Percentiles rank a stretch among this genome's conserved stretches.
These are phyloP conservation scores for Myripristis murdjan DNA, from an alignment of 2,797 vertebrate genomes.

Conservation along the genomic window DNA sequence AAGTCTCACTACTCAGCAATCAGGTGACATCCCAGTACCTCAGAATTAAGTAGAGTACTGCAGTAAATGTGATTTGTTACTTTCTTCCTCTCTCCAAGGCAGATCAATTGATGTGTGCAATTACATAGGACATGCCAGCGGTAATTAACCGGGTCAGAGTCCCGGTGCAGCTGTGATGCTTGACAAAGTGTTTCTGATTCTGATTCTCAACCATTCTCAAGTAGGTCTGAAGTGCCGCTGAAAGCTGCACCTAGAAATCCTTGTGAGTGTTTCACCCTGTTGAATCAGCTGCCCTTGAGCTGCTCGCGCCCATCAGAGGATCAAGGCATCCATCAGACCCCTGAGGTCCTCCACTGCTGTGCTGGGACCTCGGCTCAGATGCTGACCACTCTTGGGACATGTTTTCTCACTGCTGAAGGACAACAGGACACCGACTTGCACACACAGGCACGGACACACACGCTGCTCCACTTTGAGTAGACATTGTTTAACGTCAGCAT, in stretches of 20 bases:
- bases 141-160: no score
- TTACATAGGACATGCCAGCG: no score
- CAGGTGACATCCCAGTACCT: no score
- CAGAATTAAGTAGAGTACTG: no score
- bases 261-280: not conserved
- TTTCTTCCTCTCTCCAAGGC: no score
- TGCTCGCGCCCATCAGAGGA: constrained; percentile 1
- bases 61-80: no score
- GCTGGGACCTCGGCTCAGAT: constrained; percentile 14
- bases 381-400: constrained; percentile 16
- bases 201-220: not conserved
- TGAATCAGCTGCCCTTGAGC: constrained; percentile 1
- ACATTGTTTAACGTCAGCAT: constrained; percentile 64
- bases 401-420: constrained; percentile 24
- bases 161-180: no score
- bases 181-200: no score
- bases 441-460: not conserved
- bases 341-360: constrained; percentile 1
- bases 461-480: constrained; percentile 23
- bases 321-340: constrained; percentile 13
- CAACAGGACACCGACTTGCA: constrained; percentile 19
- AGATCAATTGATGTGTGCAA: no score
- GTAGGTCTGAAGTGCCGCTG: not conserved
- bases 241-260: not conserved
- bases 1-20: no score